Percentiles rank a stretch among this genome's conserved stretches.
phyloP scores from a whole-genome alignment of 1,140 invertebrate species.

The Aradophagus sp. region DNA sequence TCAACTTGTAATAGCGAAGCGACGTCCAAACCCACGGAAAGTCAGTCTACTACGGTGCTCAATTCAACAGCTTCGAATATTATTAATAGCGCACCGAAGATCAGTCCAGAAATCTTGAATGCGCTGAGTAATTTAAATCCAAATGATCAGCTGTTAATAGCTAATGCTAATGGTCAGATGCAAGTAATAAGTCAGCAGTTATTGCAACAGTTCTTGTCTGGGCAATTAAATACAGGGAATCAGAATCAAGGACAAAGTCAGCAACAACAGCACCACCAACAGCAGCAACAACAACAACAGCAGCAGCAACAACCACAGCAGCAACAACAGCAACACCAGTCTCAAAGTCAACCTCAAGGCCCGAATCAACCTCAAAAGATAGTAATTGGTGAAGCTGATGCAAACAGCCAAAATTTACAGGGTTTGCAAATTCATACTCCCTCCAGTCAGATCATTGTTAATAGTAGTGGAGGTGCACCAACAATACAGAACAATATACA shows the following conservation, averaged over 20 bases:
- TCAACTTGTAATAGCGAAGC: slow-evolving; percentile 28
- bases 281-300: slow-evolving; percentile 5
- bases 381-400: slow-evolving; percentile 70
- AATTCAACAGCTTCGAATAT: slow-evolving; percentile 68
- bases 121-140: slow-evolving; percentile 72
- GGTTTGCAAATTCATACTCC: slow-evolving; percentile 74
- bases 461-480: slow-evolving; percentile 72
- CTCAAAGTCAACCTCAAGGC: slow-evolving; percentile 25
- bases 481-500: slow-evolving; percentile 75
- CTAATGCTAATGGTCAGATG: slow-evolving; percentile 73
- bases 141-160: slow-evolving; percentile 72
- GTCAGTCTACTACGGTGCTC: slow-evolving; percentile 39
- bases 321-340: slow-evolving; percentile 16
- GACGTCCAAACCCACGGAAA: slow-evolving; percentile 29
- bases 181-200: slow-evolving; percentile 73
- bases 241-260: slow-evolving; percentile 48
- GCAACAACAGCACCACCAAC: slow-evolving; percentile 12
- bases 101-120: slow-evolving; percentile 72
- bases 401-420: slow-evolving; percentile 68
- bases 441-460: slow-evolving; percentile 73
- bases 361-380: slow-evolving; percentile 68
- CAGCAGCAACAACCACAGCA: background rate
- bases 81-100: slow-evolving; percentile 70
- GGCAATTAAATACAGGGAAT: slow-evolving; percentile 63
- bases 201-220: slow-evolving; percentile 70